Percentiles rank a stretch among this genome's conserved stretches.
Evolutionary conservation across 2,888 invertebrate genomes (phyloP).

Genomic region (Dendrolimus pini): DNA sequence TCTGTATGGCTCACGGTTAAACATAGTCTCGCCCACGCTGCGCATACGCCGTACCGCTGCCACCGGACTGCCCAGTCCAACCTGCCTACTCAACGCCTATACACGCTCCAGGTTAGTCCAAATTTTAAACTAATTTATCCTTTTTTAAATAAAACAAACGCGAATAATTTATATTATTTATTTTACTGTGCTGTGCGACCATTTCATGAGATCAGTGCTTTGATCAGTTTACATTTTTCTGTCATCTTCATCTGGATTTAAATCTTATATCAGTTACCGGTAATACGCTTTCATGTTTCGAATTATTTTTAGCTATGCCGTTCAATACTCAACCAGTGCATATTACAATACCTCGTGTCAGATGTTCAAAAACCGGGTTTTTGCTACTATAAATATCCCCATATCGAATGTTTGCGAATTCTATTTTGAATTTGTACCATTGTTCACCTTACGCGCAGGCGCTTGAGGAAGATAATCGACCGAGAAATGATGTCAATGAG

Average conservation of each 20-base stretch:
- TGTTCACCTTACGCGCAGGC: conserved; percentile 32
- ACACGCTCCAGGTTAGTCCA: conserved; percentile 67
- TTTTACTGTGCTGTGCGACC: conserved; percentile 41
- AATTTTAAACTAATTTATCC: conserved; percentile 22
- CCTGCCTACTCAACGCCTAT: conserved; percentile 55
- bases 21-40: conserved; percentile 69
- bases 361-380: conserved; percentile 68
- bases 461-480: conserved; percentile 20
- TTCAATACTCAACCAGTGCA: conserved; percentile 54
- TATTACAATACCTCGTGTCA: conserved; percentile 61
- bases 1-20: conserved; percentile 71
- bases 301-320: conserved; percentile 55
- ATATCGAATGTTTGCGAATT: conserved; percentile 73
- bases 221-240: conserved; percentile 10
- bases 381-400: conserved; percentile 69
- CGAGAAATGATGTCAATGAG: conserved; percentile 3
- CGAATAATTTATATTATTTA: conserved; percentile 32
- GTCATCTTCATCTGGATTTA: conserved; percentile 12
- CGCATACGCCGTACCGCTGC: conserved; percentile 37
- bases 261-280: conserved; percentile 24
- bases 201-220: conserved; percentile 14
- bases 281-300: conserved; percentile 36
- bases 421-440: conserved; percentile 64
- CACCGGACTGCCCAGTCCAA: conserved; percentile 52
- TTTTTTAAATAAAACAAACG: conserved; percentile 23